Evolutionary conservation across 2,113 vertebrate genomes (phyloP), one percentile per base, ranked within the genome.

Genomic region (Oryzias curvinotus): DNA sequence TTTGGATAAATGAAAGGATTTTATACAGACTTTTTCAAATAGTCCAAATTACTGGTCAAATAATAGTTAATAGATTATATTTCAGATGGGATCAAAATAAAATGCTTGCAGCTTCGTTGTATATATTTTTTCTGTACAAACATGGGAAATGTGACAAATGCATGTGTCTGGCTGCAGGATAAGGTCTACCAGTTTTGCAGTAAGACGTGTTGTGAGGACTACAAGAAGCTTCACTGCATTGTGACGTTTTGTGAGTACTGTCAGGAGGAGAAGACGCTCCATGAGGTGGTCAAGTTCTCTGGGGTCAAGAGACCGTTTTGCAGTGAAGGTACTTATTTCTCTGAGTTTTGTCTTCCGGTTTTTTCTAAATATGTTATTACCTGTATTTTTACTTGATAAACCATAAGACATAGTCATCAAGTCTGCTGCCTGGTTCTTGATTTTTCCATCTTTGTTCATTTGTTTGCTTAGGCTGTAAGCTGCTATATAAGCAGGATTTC

Each of bases 141-240:
- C n/a, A 7, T 48, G n/a, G 1, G 8, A 6, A 36, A 30, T 44
- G 2, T 5, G 28, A 8, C 4, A 58, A 47, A 43, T 2, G 14
- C 1, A 17, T 61, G 42, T 84, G 13, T 73, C 0, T 90, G 42
- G 78, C 25, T 89, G 80, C 92, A 99, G 97, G 96, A 95, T 84
- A 98, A 97, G 78, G 93, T 97, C 6, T 92, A 95, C 91, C 97
- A 99, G 86, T 99, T 99, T 92, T 99, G 97, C 89, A 96, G 96
- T 81, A 95, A 92, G 89, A 87, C 91, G 17, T 99, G 97, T 87
- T 97, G 95, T 75, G 97, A 96, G 82, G 97, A 99, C 88, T 98
- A 96, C 88, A 99, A 99, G 92, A 99, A 98, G 81, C 92, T 99
- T 28, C 96, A 99, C 75, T 98, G 96, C 85, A 97, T 99, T 68